A percentile compares a stretch with the other conserved stretches of the same genome.
These are phyloP conservation scores for Hypothenemus hampei DNA, from an alignment of 1,140 invertebrate genomes.

Conservation along the genomic window DNA sequence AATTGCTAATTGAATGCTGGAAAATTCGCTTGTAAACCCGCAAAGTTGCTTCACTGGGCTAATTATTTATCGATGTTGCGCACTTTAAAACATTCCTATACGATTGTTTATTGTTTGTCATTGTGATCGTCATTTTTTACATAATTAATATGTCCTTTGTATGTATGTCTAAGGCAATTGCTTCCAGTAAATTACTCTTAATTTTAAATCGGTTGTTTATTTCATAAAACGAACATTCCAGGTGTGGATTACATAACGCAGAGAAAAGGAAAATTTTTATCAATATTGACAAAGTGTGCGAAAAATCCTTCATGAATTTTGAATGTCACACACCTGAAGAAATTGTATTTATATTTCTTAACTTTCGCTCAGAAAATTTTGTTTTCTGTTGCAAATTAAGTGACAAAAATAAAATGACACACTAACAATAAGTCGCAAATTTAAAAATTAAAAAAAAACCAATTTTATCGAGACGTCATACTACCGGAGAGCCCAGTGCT, in stretches of 20 bases:
- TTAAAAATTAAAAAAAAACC: too few species aligned
- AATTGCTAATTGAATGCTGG: slow-evolving; percentile 9
- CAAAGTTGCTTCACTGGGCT: background rate
- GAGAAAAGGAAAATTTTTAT: background rate
- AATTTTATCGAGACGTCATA: too few species aligned
- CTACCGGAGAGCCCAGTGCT: too few species aligned
- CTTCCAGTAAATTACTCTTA: background rate
- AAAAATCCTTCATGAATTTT: background rate
- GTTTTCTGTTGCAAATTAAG: too few species aligned
- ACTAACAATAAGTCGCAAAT: too few species aligned
- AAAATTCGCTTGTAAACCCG: slow-evolving; percentile 8
- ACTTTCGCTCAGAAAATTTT: too few species aligned
- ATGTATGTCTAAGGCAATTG: background rate
- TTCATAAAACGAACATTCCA: background rate
- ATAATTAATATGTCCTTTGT: slow-evolving; percentile 11
- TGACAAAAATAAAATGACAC: too few species aligned
- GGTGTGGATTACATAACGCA: background rate
- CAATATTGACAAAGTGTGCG: background rate
- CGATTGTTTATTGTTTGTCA: slow-evolving; percentile 11
- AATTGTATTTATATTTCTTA: too few species aligned
- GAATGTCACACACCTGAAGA: too few species aligned
- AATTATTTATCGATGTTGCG: slow-evolving; percentile 11
- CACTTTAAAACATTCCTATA: slow-evolving; percentile 7
- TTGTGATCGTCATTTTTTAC: slow-evolving; percentile 12
- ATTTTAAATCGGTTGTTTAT: background rate